Percentiles rank a stretch among this genome's conserved stretches.
Evolutionary conservation across 2,797 vertebrate species (phyloP).

Genomic region (Aulostomus chinensis): DNA sequence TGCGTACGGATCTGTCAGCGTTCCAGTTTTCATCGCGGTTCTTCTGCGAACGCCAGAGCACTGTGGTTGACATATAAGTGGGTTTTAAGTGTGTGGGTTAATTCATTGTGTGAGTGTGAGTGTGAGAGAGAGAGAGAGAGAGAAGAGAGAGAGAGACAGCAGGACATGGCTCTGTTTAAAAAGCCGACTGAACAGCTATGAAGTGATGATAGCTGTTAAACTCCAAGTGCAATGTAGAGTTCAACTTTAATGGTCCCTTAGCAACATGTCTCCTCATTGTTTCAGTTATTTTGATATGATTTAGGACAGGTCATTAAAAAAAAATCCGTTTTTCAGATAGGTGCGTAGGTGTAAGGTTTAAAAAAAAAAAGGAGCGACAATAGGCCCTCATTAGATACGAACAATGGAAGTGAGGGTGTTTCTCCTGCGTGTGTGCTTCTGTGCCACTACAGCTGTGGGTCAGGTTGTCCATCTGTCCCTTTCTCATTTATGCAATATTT

Average conservation of each 20-base stretch:
- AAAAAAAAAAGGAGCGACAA: no score
- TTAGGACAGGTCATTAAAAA: no score
- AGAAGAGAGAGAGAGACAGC: not conserved
- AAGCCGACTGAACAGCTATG: constrained; percentile 24
- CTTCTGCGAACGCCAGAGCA: no score
- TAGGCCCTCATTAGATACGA: no score
- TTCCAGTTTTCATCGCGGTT: not conserved
- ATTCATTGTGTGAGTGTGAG: constrained; percentile 13
- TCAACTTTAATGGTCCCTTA: not conserved
- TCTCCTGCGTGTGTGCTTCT: no score
- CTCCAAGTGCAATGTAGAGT: not conserved
- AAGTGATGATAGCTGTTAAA: constrained; percentile 19
- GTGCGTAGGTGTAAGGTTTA: no score
- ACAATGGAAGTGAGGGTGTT: no score
- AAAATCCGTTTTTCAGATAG: no score
- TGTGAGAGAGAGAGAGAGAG: not conserved
- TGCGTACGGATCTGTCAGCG: constrained; percentile 11
- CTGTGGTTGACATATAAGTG: constrained; percentile 6
- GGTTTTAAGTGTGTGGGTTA: constrained; percentile 13
- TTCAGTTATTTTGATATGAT: no score
- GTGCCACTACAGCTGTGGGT: no score
- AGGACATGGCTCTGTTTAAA: constrained; percentile 15
- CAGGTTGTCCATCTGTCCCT: no score
- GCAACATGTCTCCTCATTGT: not conserved
- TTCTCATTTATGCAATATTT: no score